Base-by-base conservation (phyloP, 2,888 invertebrate genomes). In the Sabellastarte sp. region DNA sequence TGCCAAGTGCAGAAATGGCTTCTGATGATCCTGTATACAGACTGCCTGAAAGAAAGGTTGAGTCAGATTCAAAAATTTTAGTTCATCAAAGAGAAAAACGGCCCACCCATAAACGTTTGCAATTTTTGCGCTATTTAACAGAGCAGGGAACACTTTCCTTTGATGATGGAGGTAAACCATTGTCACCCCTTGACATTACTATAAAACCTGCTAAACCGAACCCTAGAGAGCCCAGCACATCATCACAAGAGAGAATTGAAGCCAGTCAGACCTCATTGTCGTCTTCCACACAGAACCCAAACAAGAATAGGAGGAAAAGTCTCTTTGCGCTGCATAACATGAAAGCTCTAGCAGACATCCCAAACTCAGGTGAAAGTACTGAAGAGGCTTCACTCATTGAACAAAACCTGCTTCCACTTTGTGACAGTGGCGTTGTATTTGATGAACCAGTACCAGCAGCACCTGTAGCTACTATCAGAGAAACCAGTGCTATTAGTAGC, bases 31-130 rank as follows among this genome's bases (percentile, higher is more conserved):
- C 26, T 10, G 53, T n/a, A 26, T 53, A 53, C 28, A 53, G 24
- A 26, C 26, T 53, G 24, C 53, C 53, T n/a, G 53, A 53, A 5
- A 15, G 53, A 26, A 53, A 53, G 24, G 53, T 53, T 20, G 53
- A 53, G 24, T 53, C 53, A n/a, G 53, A 53, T 53, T 53, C 53
- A 10, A 53, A 53, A 53, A 53, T 53, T 20, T 53, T 53, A 26
- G 20, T n/a, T 5, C 53, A 53, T 53, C 28, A 15, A 26, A 24
- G 15, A 20, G 53, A 53, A 26, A 53, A 26, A 53, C 53, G 53
- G 53, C 53, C 53, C 4, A 26, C 20, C 26, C 10, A 53, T 53
- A 10, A 26, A n/a, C 53, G 53, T 53, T 26, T 53, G 5, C 53
- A 53, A 26, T 53, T 53, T 53, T 26, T 53, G 26, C 10, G 53